Percentiles rank a stretch among this genome's conserved stretches.
These are phyloP conservation scores for Psophia crepitans DNA, from an alignment of 2,113 vertebrate genomes.

Conservation along the genomic window DNA sequence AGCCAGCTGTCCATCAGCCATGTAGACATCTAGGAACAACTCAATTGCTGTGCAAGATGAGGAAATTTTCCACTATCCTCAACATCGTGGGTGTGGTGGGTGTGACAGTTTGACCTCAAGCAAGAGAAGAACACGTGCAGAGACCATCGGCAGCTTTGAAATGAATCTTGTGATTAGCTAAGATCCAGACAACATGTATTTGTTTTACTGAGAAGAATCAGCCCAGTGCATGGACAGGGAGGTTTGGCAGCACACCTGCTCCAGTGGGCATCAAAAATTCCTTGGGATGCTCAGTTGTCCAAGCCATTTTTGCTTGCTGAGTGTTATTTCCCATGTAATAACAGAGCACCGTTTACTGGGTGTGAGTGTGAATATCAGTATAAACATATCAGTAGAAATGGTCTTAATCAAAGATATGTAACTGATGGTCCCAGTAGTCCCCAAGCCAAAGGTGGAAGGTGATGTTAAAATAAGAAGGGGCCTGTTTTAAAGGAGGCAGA, in stretches of 20 bases:
- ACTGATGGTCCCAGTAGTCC: neutral
- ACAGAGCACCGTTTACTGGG: neutral
- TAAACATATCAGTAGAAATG: neutral
- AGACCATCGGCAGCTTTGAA: neutral
- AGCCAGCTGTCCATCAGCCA: neutral
- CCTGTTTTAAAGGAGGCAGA: neutral
- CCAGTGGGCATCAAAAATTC: neutral
- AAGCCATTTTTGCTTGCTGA: neutral
- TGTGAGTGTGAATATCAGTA: neutral
- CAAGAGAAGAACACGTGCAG: neutral
- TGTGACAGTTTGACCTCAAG: neutral
- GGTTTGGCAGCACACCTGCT: neutral
- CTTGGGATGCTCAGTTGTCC: neutral
- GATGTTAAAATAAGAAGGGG: neutral
- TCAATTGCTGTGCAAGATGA: neutral
- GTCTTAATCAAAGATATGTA: neutral
- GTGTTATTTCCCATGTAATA: neutral
- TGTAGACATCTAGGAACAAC: neutral
- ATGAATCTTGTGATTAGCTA: neutral
- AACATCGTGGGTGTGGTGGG: neutral
- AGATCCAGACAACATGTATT: accelerated
- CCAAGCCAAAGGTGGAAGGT: neutral
- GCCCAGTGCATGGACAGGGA: neutral
- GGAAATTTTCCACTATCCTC: neutral
- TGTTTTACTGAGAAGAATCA: neutral